Conservation (phyloP, 30 jellyfish, hydroid and myxozoan genomes). For the Hydractinia echinata region DNA sequence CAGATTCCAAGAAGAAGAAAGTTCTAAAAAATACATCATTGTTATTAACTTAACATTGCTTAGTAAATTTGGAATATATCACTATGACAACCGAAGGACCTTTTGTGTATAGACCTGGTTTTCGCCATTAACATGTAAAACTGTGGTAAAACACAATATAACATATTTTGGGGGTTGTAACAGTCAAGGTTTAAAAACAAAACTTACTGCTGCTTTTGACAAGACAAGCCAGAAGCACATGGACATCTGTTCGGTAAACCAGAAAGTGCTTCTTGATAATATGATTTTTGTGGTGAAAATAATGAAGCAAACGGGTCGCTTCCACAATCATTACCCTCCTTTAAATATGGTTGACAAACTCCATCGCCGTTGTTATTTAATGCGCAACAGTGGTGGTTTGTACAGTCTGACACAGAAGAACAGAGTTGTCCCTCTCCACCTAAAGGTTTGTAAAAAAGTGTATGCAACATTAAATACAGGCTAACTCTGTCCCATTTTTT, state of each 20-base stretch:
- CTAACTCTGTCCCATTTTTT: no score
- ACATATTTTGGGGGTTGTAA: no score
- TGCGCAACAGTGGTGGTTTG: neutral
- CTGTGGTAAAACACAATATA: no score
- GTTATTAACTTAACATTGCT: neutral
- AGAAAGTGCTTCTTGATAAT: constrained; percentile 18
- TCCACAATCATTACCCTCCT: constrained; percentile 10
- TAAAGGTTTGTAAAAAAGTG: neutral
- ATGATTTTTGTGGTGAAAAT: neutral
- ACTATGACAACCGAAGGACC: no score
- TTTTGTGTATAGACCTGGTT: no score
- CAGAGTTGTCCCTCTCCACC: neutral
- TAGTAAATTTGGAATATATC: no score
- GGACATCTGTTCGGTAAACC: constrained; percentile 15
- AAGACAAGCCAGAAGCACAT: neutral
- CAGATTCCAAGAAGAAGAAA: neutral
- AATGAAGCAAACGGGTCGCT: constrained; percentile 1
- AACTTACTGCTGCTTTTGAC: constrained; percentile 7
- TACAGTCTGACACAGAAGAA: neutral
- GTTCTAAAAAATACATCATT: neutral
- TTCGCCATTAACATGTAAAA: no score
- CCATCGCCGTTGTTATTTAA: constrained; percentile 5
- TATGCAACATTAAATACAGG: no score
- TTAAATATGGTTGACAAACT: constrained; percentile 15
- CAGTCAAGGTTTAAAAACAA: neutral